Evolutionary conservation across 1,140 invertebrate species (phyloP).

Genomic region (Olivierus martensii): DNA sequence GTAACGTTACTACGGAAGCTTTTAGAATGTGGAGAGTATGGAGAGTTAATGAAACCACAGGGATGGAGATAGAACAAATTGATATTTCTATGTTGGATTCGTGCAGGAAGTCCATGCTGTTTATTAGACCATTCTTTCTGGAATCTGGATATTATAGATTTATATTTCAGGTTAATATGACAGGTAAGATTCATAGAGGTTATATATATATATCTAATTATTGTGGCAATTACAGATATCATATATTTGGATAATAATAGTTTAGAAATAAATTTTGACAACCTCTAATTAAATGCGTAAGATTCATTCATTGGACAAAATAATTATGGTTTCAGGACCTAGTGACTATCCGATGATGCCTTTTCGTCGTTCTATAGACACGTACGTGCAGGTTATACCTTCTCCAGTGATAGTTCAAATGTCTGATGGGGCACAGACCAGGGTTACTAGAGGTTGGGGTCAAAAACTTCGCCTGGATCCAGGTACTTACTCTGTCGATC

Average conservation of each 20-base stretch:
- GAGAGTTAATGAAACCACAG: constrained; percentile 16
- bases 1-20: constrained; percentile 19
- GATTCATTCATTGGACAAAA: background rate
- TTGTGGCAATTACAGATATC: too few relatives aligned
- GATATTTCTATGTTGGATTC: constrained; percentile 24
- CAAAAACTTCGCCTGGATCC: constrained; percentile 21
- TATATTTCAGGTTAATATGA: constrained; percentile 22
- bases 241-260: too few relatives aligned
- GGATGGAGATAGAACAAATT: constrained; percentile 15
- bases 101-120: constrained; percentile 23
- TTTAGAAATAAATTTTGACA: too few relatives aligned
- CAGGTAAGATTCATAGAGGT: constrained; percentile 8
- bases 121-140: constrained; percentile 22
- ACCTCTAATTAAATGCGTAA: background rate
- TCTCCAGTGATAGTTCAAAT: constrained; percentile 23
- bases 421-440: constrained; percentile 22
- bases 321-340: background rate
- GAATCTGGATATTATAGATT: constrained; percentile 22
- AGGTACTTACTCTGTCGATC: constrained; percentile 21
- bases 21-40: constrained; percentile 18
- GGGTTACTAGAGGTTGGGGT: constrained; percentile 22
- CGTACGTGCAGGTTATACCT: constrained; percentile 20
- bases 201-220: too few relatives aligned
- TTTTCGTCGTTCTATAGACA: constrained; percentile 13
- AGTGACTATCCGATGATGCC: constrained; percentile 10